Conservation (phyloP, 2,797 vertebrate genomes). For the Sebastes miniatus region DNA sequence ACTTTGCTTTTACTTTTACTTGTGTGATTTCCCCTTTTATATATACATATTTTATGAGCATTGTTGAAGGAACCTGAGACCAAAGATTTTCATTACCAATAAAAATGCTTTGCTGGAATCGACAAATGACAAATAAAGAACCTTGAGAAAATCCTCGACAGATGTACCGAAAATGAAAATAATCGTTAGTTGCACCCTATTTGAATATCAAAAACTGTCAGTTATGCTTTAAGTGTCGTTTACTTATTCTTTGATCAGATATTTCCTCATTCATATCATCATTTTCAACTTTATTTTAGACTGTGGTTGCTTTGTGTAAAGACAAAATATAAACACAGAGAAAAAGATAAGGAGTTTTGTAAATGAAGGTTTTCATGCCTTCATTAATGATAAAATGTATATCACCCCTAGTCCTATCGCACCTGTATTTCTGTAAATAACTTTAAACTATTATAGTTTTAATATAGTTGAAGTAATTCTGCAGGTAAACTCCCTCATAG, state of each 20-base stretch:
- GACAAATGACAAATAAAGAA: too few relatives aligned
- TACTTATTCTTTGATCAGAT: neutral
- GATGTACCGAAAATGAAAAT: too few relatives aligned
- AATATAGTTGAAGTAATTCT: neutral
- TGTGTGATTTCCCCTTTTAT: too few relatives aligned
- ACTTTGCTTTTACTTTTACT: too few relatives aligned
- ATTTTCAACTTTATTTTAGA: neutral
- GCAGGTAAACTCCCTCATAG: neutral
- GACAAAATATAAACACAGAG: neutral
- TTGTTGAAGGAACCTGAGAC: too few relatives aligned
- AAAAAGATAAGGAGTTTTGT: neutral
- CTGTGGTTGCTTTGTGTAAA: neutral
- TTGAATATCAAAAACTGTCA: neutral
- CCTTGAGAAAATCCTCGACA: too few relatives aligned
- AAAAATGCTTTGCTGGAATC: fast-evolving
- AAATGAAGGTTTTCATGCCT: neutral
- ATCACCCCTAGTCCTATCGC: too few relatives aligned
- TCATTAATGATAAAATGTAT: neutral
- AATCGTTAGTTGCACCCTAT: too few relatives aligned
- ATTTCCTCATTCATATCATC: neutral
- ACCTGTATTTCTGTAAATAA: neutral
- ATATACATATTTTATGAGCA: too few relatives aligned
- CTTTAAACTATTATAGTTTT: neutral
- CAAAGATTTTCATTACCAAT: fast-evolving
- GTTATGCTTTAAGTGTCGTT: neutral